phyloP scores from a whole-genome alignment of 2,888 invertebrate species.

The Ommatoiulus sabulosus region DNA sequence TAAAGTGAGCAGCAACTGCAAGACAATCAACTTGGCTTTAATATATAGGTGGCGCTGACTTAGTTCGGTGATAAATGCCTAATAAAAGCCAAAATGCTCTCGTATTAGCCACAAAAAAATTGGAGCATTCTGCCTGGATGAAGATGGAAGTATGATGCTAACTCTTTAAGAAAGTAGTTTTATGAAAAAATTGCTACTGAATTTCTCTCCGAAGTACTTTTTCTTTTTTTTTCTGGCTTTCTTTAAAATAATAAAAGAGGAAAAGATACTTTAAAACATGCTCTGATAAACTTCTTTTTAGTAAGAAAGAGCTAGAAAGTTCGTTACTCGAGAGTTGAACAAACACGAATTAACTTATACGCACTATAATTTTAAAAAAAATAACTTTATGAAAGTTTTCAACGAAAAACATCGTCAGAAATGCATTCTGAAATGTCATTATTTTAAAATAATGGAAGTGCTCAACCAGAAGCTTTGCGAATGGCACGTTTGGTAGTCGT shows the following conservation, averaged over 20 bases:
- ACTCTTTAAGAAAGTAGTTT: constrained; percentile 22
- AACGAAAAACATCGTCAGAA: too few relatives aligned
- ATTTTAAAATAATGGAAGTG: too few relatives aligned
- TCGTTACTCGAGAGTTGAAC: too few relatives aligned
- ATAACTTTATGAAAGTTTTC: too few relatives aligned
- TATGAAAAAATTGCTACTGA: neutral
- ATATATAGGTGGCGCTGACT: neutral
- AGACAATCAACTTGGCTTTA: constrained; percentile 11
- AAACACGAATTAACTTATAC: too few relatives aligned
- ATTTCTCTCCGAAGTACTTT: neutral
- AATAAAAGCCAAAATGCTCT: constrained; percentile 1
- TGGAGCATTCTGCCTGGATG: constrained; percentile 2
- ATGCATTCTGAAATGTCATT: too few relatives aligned
- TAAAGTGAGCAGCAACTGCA: constrained; percentile 57
- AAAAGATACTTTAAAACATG: neutral
- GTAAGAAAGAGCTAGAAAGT: too few relatives aligned
- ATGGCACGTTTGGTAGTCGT: too few relatives aligned
- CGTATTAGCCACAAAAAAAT: neutral
- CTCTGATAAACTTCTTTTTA: too few relatives aligned
- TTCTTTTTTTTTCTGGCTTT: neutral
- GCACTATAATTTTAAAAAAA: too few relatives aligned
- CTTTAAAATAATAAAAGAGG: too few relatives aligned
- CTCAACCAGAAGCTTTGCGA: too few relatives aligned
- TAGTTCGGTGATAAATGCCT: neutral
- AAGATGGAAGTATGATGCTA: constrained; percentile 3